A percentile compares a stretch with the other conserved stretches of the same genome.
Conservation (phyloP, 1,140 invertebrate species). For the Drepana arcuata region DNA sequence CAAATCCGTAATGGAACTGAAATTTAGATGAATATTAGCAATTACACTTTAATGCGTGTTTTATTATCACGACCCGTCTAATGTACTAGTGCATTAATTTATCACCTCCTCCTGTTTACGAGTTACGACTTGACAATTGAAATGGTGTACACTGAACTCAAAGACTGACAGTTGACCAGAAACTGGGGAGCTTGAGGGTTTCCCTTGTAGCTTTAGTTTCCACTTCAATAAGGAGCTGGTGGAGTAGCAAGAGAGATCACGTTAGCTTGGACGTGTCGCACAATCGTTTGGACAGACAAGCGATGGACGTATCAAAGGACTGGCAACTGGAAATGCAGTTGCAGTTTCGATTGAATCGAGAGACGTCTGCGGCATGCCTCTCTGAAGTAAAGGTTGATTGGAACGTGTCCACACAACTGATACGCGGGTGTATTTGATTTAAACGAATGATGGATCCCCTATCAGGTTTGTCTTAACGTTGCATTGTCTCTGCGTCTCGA, state of each 20-base stretch:
- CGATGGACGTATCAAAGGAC: constrained; percentile 68
- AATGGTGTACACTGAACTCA: constrained; percentile 51
- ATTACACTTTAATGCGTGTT: constrained; percentile 67
- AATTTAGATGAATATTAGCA: constrained; percentile 34
- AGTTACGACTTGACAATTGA: constrained; percentile 60
- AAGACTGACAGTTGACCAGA: constrained; percentile 28
- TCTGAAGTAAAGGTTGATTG: constrained; percentile 58
- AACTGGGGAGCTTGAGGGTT: constrained; percentile 25
- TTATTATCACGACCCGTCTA: constrained; percentile 63
- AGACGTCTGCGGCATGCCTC: constrained; percentile 53
- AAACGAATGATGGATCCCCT: constrained; percentile 21
- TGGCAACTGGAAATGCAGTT: constrained; percentile 60
- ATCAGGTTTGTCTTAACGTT: constrained; percentile 1
- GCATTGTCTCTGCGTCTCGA: background rate
- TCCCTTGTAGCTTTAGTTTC: constrained; percentile 7
- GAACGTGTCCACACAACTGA: constrained; percentile 49
- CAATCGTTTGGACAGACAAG: constrained; percentile 65
- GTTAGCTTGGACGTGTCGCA: constrained; percentile 32
- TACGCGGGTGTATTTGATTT: constrained; percentile 43
- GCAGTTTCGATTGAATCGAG: constrained; percentile 63
- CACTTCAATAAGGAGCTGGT: too few relatives aligned
- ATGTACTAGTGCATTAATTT: constrained; percentile 66
- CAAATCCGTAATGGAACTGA: constrained; percentile 17
- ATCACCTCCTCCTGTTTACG: constrained; percentile 59
- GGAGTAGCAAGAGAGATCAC: constrained; percentile 18